Base-by-base conservation (phyloP, 2,113 vertebrate genomes). In the Anguilla rostrata region DNA sequence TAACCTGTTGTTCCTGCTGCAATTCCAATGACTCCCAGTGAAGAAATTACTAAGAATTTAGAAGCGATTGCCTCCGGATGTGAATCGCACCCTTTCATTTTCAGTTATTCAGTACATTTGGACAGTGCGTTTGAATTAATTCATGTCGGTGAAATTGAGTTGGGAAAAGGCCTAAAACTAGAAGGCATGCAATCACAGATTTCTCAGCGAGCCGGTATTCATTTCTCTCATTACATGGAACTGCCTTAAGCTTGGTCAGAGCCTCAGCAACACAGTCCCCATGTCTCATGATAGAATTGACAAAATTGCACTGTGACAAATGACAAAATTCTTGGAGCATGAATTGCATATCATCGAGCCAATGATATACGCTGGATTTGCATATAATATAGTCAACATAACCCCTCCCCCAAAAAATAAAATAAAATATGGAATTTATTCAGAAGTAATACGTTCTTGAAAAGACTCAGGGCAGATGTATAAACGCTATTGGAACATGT, bases 61-160 rank as follows among this genome's bases (percentile, higher is more conserved):
- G 29, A 15, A 16, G 85, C 40, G 83, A 71, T 43, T 82, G 80
- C 60, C 22, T 5, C 39, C 14, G 63, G 41, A 71, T 86, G 56
- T 46, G 71, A 71, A 86, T 53, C 18, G 26, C 46, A 26, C n/a
- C n/a, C 4, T 86, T 86, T 56, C 46, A 71, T 82, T 82, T 82
- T 16, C 41, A 39, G 26, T 20, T 16, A 78, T 81, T 20, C 41
- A 43, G 53, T 29, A 29, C 39, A 80, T 81, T 39, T 75, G 40
- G 80, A 53, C 57, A 34, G 12, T 29, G 81, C 14, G 75, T 71
- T 22, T 49, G 3, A 41, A 71, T 82, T 39, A 71, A 20, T 53
- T 53, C 49, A 53, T 40, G 12, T 22, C 57, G 15, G 5, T 22
- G 49, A 34, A 66, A 49, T 43, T 63, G 46, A 41, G 15, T 63